phyloP scores from a whole-genome alignment of 2,888 invertebrate genomes.

The Linnaemya vulpina region DNA sequence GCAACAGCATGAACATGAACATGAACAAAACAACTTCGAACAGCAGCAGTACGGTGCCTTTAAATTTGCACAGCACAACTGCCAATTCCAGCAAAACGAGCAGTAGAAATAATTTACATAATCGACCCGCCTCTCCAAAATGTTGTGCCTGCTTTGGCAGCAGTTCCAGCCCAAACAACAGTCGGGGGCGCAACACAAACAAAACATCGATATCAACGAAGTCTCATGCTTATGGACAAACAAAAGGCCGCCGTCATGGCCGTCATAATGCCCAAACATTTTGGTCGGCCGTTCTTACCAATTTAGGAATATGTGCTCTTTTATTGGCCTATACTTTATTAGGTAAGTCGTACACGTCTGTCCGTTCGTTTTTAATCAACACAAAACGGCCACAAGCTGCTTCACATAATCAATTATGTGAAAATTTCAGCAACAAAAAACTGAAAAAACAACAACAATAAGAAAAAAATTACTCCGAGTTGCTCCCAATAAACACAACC shows the following conservation, averaged over 20 bases:
- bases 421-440: no score
- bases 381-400: neutral
- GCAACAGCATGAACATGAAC: constrained; percentile 50
- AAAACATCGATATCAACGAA: constrained; percentile 72
- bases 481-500: neutral
- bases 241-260: constrained; percentile 75
- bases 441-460: no score
- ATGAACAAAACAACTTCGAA: constrained; percentile 56
- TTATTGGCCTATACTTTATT: constrained; percentile 91
- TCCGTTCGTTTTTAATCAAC: neutral
- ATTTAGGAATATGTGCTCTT: constrained; percentile 91
- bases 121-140: constrained; percentile 72
- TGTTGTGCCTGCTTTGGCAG: constrained; percentile 75
- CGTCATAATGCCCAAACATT: constrained; percentile 79
- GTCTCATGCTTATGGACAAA: constrained; percentile 64
- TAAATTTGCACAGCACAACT: constrained; percentile 70
- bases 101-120: constrained; percentile 73
- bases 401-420: no score
- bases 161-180: constrained; percentile 51
- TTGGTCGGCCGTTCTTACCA: constrained; percentile 89
- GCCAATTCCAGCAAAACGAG: constrained; percentile 73
- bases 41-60: constrained; percentile 71
- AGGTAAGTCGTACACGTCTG: constrained; percentile 82
- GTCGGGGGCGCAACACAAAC: constrained; percentile 65
- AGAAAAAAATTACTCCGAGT: no score